These are phyloP conservation scores for Eulemur rubriventer DNA, from an alignment of 2,797 vertebrate species.

Conservation along the genomic window DNA sequence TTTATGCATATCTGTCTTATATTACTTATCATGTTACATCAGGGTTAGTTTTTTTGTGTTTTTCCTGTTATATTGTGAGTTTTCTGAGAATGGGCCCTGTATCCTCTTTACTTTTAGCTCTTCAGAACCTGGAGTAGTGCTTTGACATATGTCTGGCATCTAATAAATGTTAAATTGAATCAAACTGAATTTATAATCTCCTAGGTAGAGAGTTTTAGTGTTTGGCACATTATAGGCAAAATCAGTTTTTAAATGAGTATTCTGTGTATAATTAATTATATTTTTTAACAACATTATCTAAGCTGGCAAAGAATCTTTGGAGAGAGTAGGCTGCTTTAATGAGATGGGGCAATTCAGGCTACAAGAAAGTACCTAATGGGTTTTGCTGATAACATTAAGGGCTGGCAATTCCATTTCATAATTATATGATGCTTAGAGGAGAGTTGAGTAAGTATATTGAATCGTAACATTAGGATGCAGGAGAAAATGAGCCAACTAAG, in stretches of 20 bases:
- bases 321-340: neutral
- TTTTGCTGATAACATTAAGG: conserved; percentile 50
- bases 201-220: neutral
- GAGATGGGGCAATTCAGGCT: neutral
- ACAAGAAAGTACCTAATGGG: conserved; percentile 62
- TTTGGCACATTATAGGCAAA: conserved; percentile 23
- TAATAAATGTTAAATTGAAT: conserved; percentile 11
- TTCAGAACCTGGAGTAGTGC: neutral
- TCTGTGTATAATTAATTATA: conserved; percentile 18
- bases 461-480: neutral
- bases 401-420: conserved; percentile 46
- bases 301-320: neutral
- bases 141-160: neutral
- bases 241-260: conserved; percentile 30
- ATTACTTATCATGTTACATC: neutral
- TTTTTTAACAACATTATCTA: conserved; percentile 30
- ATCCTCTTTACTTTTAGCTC: neutral
- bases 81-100: neutral
- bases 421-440: conserved; percentile 41
- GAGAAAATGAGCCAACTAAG: conserved; percentile 29
- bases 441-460: conserved; percentile 48
- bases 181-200: neutral
- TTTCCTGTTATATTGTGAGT: neutral
- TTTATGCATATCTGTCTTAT: neutral
- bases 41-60: neutral